Conservation (phyloP, 2,113 vertebrate genomes). For the Condylura cristata region DNA sequence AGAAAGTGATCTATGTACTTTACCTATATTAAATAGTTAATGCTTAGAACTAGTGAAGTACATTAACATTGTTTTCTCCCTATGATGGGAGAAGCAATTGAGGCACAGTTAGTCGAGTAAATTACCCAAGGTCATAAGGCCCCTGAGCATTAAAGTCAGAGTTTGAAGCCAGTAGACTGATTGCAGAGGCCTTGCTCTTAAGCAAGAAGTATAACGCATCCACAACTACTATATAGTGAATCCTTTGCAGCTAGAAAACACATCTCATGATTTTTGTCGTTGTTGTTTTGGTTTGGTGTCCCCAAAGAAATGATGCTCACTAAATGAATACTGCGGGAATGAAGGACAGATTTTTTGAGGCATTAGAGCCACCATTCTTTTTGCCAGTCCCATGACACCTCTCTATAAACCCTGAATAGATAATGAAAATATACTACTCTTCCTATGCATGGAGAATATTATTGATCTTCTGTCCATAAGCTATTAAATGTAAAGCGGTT, state of each 20-base stretch:
- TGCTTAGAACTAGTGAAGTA: neutral
- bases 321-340: neutral
- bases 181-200: neutral
- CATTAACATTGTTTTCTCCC: neutral
- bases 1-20: neutral
- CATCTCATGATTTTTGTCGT: no score
- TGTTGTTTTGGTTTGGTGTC: neutral
- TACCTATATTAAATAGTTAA: neutral
- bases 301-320: neutral
- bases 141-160: neutral
- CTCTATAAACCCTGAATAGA: slow-evolving; percentile 29
- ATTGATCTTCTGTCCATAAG: slow-evolving; percentile 39
- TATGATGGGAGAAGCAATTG: neutral
- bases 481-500: slow-evolving; percentile 46
- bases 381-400: neutral
- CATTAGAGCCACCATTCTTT: neutral
- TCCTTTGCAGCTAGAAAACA: neutral
- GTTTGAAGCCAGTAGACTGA: neutral
- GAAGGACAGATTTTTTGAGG: slow-evolving; percentile 24
- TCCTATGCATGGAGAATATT: neutral
- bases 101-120: neutral
- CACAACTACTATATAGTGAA: neutral
- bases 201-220: neutral
- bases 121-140: neutral
- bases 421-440: slow-evolving; percentile 40